A percentile compares a stretch with the other conserved stretches of the same genome.
Evolutionary conservation across 1,140 invertebrate species (phyloP).

Genomic region (Pogonomyrmex californicus): DNA sequence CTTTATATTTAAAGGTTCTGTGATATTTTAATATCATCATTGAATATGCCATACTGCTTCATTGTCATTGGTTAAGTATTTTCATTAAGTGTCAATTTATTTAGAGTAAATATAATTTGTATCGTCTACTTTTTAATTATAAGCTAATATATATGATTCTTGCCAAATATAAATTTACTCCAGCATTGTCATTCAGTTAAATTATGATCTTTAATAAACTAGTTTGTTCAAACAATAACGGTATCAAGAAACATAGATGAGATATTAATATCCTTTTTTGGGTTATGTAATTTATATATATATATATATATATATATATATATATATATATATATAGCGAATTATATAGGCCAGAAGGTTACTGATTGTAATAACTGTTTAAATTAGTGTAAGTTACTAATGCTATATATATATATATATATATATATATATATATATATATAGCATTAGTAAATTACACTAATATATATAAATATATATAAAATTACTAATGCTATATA

Average conservation of each 20-base stretch:
- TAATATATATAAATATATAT: too few relatives aligned
- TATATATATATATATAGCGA: conserved; percentile 29
- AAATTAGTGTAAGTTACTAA: not conserved
- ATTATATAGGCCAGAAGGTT: not conserved
- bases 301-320: conserved; percentile 18
- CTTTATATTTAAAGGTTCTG: conserved; percentile 31
- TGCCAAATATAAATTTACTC: not conserved
- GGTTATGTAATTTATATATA: conserved; percentile 37
- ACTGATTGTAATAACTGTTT: conserved; percentile 16
- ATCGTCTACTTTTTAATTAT: not conserved
- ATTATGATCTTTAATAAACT: not conserved
- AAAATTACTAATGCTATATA: not conserved
- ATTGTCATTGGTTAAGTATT: conserved; percentile 9
- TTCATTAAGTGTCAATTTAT: conserved; percentile 47
- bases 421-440: too few relatives aligned
- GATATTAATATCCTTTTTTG: not conserved
- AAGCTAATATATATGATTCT: not conserved
- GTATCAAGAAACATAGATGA: not conserved
- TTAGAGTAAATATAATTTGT: conserved; percentile 26
- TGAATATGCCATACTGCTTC: not conserved
- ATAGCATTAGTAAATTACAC: too few relatives aligned
- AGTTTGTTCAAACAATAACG: conserved; percentile 7
- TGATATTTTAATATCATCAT: not conserved
- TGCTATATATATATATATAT: too few relatives aligned
- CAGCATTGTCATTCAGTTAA: not conserved